These are phyloP conservation scores for Rhabdomys dilectus DNA, from an alignment of 2,113 vertebrate species.

Conservation along the genomic window DNA sequence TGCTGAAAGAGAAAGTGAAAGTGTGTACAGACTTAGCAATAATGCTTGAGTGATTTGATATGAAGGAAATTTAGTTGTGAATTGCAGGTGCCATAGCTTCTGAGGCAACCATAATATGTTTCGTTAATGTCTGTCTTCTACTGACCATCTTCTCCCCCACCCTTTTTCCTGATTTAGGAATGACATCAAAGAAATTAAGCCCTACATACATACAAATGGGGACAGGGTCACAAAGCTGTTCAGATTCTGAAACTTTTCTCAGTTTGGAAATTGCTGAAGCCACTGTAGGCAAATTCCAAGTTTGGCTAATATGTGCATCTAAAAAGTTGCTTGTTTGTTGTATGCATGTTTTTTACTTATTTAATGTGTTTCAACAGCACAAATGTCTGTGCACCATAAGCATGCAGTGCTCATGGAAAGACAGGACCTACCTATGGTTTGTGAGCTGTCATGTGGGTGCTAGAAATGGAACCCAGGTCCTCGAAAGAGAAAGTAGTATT, in stretches of 20 bases:
- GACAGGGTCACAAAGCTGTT: background rate
- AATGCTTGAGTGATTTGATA: constrained; percentile 65
- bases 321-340: background rate
- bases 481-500: background rate
- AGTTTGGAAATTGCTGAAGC: constrained; percentile 52
- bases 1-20: constrained; percentile 40
- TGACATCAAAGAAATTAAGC: background rate
- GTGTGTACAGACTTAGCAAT: constrained; percentile 7
- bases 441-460: background rate
- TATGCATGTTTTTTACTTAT: background rate
- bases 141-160: background rate
- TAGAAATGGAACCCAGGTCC: background rate
- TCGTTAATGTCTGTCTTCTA: constrained; percentile 8
- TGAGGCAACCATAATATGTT: background rate
- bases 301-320: constrained; percentile 51
- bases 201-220: background rate
- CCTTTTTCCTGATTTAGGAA: background rate
- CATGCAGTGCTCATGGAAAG: background rate
- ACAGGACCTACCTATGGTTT: background rate
- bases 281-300: constrained; percentile 42
- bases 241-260: constrained; percentile 21
- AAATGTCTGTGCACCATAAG: background rate
- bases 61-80: constrained; percentile 48
- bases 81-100: background rate
- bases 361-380: background rate